Base-by-base conservation (phyloP, 1,140 invertebrate species). In the Zaprionus ghesquierei region DNA sequence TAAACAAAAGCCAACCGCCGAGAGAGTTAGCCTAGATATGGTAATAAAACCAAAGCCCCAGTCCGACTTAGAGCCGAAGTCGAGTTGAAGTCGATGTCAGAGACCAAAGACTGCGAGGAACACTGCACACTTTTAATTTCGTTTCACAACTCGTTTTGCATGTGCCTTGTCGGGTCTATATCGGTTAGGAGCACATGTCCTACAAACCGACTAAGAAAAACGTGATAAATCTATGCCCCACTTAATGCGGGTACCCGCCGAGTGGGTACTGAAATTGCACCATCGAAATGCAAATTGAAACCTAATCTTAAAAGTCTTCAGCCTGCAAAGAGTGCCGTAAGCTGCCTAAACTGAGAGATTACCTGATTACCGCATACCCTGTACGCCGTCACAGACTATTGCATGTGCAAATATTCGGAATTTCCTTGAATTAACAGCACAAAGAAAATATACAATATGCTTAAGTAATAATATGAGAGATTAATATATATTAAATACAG, bases 181-280 rank as follows among this genome's bases (percentile, higher is more conserved):
- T 89, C 86, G 84, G 84, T 89, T 89, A 90, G 84, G 70, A 58
- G 84, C 86, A 85, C 84, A 89, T 89, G 84, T 89, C 86, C 84
- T 89, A 90, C 84, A 90, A 89, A 89, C 80, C 80, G 80, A 87
- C 66, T 89, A 75, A 71, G 46, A 65, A 80, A 87, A 84, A 89
- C 84, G 82, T 86, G 82, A 86, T 86, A 76, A 82, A 89, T 87
- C 72, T 79, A 55, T 87, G 82, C 50, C 79, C 82, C 82, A 86
- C 75, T 87, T 82, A 78, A 55, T 65, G 74, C 70, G 33, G 63
- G 71, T 66, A 74, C 41, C 41, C 18, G 41, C 18, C 20, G 41
- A 46, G 41, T 46, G 41, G 35, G 35, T 46, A 69, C 82, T 76
- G 69, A 63, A 87, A 89, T 82, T 89, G 79, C 84, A 69, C 69